Evolutionary conservation across 2,113 vertebrate species (phyloP).

Genomic region (Tetraodon nigroviridis): DNA sequence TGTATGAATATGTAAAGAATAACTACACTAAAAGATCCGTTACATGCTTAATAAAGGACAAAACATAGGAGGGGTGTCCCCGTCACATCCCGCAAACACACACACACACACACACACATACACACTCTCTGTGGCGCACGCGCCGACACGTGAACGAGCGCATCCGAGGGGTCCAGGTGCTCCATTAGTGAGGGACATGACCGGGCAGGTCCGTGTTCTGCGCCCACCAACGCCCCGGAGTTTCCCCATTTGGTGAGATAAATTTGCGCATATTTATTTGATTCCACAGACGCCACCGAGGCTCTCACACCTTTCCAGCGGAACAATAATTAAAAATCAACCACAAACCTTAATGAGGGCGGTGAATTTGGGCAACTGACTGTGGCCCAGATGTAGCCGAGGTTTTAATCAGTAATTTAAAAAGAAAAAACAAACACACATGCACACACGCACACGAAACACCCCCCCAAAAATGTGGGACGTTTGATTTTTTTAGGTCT

Average conservation of each 20-base stretch:
- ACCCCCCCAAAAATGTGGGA: no score
- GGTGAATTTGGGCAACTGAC: no score
- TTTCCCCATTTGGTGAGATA: constrained; percentile 54
- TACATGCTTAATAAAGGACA: not conserved
- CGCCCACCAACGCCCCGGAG: constrained; percentile 55
- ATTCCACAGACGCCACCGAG: constrained; percentile 18
- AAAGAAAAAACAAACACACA: no score
- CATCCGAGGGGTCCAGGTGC: constrained; percentile 69
- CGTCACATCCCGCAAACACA: constrained; percentile 27
- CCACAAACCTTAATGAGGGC: not conserved
- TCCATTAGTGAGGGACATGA: constrained; percentile 68
- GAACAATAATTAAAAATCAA: constrained; percentile 12
- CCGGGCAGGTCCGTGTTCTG: constrained; percentile 64
- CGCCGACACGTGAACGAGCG: constrained; percentile 36
- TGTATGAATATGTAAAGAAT: no score
- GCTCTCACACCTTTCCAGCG: constrained; percentile 10
- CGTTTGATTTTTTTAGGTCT: no score
- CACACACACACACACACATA: constrained; percentile 11
- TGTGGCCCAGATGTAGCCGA: no score
- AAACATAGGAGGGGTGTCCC: constrained; percentile 44
- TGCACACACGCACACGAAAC: no score
- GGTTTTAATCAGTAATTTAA: no score
- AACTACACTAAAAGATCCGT: no score
- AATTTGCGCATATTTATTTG: constrained; percentile 57
- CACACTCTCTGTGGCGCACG: constrained; percentile 19